Evolutionary conservation across 2,888 invertebrate genomes (phyloP), one percentile per base, ranked within the genome.

Genomic region (Matsumyia berberina): DNA sequence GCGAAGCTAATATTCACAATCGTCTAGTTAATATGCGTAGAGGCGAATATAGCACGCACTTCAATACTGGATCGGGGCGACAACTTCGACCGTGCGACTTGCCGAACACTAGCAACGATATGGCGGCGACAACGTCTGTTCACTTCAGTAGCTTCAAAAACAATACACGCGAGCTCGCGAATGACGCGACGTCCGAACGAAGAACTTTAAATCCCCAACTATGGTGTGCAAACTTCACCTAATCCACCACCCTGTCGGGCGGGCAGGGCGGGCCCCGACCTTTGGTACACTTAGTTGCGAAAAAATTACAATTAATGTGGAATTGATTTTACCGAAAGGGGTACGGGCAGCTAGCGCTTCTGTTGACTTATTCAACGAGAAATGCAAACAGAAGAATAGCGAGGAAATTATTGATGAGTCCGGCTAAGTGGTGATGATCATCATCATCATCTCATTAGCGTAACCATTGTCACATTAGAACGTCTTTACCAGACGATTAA

Each of bases 61-160:
- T 33, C 11, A 53, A 51, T 69, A 69, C 8, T 58, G 35, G 29
- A 42, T 51, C 15, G 31, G 33, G 44, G 29, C 37, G 31, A 35
- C 55, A 64, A 49, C 11, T 17, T 29, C 31, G 44, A 64, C 42
- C 31, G 37, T 76, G 60, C 31, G 39, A 76, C 35, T 77, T 44
- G 66, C 46, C 60, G 12, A 37, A 60, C 42, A 42, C 31, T 53
- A 66, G 8, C n/a, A 15, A 33, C 31, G 5, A 15, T n/a, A 12
- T 7, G 24, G 4, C 55, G 62, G 19, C 42, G 33, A 51, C 42
- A 11, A 83, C 79, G 83, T 83, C 78, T 83, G 55, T 44, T 74
- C 78, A 44, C 69, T 69, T 57, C 83, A 78, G 57, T 64, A 74
- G 83, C 79, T 83, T 57, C 78, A 51, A 69, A 83, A 78, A 74